These are phyloP conservation scores for Melanotaenia boesemani DNA, from an alignment of 2,797 vertebrate species.

Conservation along the genomic window DNA sequence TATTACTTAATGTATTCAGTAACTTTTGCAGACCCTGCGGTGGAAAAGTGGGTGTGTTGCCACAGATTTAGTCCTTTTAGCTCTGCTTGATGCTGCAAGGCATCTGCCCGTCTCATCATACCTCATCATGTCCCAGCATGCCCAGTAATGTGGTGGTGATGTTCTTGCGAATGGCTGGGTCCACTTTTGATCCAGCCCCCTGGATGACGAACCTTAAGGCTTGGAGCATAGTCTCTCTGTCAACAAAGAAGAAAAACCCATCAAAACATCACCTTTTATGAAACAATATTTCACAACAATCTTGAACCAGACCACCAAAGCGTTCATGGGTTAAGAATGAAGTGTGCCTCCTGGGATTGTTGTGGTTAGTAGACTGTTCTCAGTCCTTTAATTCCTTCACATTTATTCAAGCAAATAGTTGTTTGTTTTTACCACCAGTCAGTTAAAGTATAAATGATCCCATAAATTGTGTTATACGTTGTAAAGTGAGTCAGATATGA, in stretches of 20 bases:
- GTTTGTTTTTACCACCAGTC: background rate
- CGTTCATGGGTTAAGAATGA: background rate
- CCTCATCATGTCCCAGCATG: slow-evolving; percentile 99
- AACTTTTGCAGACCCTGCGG: background rate
- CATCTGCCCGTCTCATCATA: slow-evolving; percentile 69
- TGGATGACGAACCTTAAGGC: slow-evolving; percentile 95
- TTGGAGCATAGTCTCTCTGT: slow-evolving; percentile 97
- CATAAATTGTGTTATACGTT: background rate
- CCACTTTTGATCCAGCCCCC: slow-evolving; percentile 95
- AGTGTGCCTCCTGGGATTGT: background rate
- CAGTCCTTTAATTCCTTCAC: background rate
- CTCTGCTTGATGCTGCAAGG: slow-evolving; percentile 15
- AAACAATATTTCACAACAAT: background rate
- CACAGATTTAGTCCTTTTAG: background rate
- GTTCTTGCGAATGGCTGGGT: slow-evolving; percentile 91
- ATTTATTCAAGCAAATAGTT: background rate
- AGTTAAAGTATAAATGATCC: background rate
- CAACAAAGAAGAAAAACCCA: slow-evolving; percentile 1
- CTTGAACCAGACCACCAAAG: background rate
- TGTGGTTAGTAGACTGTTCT: background rate
- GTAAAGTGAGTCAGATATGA: background rate
- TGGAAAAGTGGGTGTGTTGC: background rate
- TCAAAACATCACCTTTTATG: background rate
- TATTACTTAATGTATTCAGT: background rate
- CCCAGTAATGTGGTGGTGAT: slow-evolving; percentile 89